Evolutionary conservation across 2,113 vertebrate genomes (phyloP).

Genomic region (Rhagologus leucostigma): DNA sequence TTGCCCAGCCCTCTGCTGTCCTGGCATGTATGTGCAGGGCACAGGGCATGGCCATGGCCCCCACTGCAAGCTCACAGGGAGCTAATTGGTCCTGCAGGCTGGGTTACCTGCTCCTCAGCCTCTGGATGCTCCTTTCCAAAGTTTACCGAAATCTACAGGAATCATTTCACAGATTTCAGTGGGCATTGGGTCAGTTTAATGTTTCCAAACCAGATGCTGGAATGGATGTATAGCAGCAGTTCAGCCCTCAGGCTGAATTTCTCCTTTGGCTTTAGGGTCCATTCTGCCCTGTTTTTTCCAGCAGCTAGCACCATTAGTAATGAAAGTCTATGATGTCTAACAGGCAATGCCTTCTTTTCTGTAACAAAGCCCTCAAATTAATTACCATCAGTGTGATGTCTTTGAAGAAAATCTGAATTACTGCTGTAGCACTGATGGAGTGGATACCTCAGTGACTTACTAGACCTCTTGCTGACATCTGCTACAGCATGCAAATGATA

Average conservation of each 20-base stretch:
- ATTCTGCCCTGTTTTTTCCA: not conserved
- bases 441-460: not conserved
- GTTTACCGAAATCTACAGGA: not conserved
- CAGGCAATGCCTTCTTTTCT: not conserved
- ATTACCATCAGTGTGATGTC: not conserved
- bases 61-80: not conserved
- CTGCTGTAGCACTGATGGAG: not conserved
- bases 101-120: not conserved
- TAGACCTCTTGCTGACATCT: not conserved
- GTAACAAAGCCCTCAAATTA: not conserved
- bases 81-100: rapidly evolving
- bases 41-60: rapidly evolving
- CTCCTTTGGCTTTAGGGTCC: not conserved
- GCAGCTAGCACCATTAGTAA: not conserved
- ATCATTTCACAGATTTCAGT: not conserved
- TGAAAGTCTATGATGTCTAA: not conserved
- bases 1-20: not conserved
- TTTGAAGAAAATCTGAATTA: not conserved
- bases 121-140: not conserved
- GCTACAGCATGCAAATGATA: not conserved
- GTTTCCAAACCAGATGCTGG: not conserved
- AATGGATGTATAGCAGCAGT: not conserved
- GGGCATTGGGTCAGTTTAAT: not conserved
- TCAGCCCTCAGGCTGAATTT: not conserved
- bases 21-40: rapidly evolving